Conservation (phyloP, 2,113 vertebrate species). For the Notechis scutatus region DNA sequence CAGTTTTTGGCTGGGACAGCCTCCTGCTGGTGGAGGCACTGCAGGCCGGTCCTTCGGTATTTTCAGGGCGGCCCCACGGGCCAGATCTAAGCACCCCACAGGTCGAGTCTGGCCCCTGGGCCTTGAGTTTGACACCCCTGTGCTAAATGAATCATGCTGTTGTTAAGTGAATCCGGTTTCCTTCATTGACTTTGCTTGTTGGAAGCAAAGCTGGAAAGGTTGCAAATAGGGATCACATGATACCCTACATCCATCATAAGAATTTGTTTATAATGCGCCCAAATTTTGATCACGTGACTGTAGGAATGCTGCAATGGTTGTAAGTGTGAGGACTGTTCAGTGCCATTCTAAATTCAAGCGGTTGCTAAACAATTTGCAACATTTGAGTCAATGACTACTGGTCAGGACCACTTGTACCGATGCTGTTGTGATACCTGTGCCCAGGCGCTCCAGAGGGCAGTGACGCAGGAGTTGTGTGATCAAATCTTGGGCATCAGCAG, state of each 20-base stretch:
- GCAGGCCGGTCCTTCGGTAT: no score
- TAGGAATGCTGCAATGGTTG: not conserved
- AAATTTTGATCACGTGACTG: not conserved
- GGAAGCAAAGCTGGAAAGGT: not conserved
- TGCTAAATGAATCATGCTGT: not conserved
- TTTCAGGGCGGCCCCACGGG: no score
- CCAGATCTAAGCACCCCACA: no score
- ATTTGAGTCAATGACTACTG: not conserved
- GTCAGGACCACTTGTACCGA: not conserved
- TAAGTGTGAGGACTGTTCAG: not conserved
- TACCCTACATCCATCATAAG: not conserved
- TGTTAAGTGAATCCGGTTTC: not conserved
- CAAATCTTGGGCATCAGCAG: conserved; percentile 85
- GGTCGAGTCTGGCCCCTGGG: no score
- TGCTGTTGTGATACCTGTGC: conserved; percentile 74
- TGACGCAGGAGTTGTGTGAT: conserved; percentile 86
- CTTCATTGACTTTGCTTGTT: not conserved
- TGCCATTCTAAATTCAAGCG: not conserved
- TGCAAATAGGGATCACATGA: not conserved
- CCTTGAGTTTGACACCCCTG: no score
- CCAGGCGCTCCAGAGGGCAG: conserved; percentile 87
- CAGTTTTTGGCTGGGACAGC: no score
- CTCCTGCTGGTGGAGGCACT: no score
- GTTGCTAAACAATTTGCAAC: not conserved
- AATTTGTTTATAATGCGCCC: not conserved